Evolutionary conservation across 2,888 invertebrate genomes (phyloP).

Genomic region (Penaeus monodon): DNA sequence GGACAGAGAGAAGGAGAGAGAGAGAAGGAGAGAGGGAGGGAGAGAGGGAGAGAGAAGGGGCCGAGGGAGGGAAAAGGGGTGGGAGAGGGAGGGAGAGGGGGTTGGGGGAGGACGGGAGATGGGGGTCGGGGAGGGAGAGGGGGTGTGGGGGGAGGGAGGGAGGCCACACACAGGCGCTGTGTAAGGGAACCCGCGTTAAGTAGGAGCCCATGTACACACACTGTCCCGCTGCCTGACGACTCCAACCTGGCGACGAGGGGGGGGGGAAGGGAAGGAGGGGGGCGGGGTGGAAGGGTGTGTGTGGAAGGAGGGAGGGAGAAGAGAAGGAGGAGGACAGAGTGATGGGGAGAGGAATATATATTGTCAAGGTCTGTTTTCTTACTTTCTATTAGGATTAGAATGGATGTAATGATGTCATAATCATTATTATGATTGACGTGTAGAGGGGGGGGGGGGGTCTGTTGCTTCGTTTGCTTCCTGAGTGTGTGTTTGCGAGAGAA

Average conservation of each 20-base stretch:
- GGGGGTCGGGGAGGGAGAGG: background rate
- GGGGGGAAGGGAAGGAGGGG: background rate
- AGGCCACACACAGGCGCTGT: slow-evolving; percentile 17
- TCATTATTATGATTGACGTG: no score
- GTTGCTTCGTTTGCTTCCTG: no score
- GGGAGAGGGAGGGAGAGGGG: background rate
- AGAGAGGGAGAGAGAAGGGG: background rate
- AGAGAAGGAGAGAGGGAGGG: background rate
- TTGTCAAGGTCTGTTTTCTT: no score
- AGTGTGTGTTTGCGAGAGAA: no score
- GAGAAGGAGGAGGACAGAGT: background rate
- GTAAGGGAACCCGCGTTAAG: slow-evolving; percentile 20
- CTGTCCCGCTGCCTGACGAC: slow-evolving; percentile 13
- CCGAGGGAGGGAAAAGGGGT: background rate
- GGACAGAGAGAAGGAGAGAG: background rate
- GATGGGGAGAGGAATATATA: background rate
- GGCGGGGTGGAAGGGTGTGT: background rate
- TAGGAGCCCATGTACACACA: slow-evolving; percentile 22
- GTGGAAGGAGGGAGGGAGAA: background rate
- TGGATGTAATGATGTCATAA: no score
- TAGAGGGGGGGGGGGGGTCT: no score
- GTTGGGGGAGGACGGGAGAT: background rate
- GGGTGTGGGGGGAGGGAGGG: background rate
- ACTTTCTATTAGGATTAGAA: no score
- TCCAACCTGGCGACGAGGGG: slow-evolving; percentile 13